Percentiles rank a stretch among this genome's conserved stretches.
Conservation (phyloP, 2,888 invertebrate species). For the Drepanosiphum platanoidis region DNA sequence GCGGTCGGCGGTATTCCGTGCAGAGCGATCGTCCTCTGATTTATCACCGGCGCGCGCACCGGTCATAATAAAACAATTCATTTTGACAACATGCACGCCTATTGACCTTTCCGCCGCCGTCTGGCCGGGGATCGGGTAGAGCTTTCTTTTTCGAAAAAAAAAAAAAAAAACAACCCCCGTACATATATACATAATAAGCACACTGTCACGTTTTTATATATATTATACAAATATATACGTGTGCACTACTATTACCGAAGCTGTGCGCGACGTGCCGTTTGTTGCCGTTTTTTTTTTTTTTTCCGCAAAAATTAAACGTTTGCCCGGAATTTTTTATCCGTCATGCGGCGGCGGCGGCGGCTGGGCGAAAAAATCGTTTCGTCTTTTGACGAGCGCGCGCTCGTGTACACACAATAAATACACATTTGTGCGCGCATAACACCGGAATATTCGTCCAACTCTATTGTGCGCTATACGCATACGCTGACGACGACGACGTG, state of each 20-base stretch:
- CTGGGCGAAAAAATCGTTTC: neutral
- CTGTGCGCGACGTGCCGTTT: slow-evolving; percentile 41
- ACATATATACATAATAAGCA: neutral
- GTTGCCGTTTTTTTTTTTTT: slow-evolving; percentile 10
- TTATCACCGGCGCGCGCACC: slow-evolving; percentile 38
- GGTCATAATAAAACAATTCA: slow-evolving; percentile 55
- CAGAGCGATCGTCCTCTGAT: slow-evolving; percentile 44
- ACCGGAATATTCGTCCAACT: neutral
- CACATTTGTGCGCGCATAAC: too few relatives aligned
- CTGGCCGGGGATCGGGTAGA: too few relatives aligned
- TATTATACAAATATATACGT: too few relatives aligned
- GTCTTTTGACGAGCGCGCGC: neutral
- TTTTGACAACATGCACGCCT: slow-evolving; percentile 52
- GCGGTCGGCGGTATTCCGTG: neutral
- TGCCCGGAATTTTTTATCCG: neutral
- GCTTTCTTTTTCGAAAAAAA: slow-evolving; percentile 5
- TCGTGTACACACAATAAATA: neutral
- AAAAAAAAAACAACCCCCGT: neutral
- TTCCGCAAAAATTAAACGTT: neutral
- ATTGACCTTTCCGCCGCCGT: slow-evolving; percentile 38
- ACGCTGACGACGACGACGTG: too few relatives aligned
- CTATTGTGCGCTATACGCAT: neutral
- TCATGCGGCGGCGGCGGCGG: neutral
- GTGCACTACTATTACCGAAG: neutral
- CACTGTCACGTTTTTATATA: neutral